A percentile compares a stretch with the other conserved stretches of the same genome.
These are phyloP conservation scores for Nymphalis urticae DNA, from an alignment of 2,888 invertebrate species.

Conservation along the genomic window DNA sequence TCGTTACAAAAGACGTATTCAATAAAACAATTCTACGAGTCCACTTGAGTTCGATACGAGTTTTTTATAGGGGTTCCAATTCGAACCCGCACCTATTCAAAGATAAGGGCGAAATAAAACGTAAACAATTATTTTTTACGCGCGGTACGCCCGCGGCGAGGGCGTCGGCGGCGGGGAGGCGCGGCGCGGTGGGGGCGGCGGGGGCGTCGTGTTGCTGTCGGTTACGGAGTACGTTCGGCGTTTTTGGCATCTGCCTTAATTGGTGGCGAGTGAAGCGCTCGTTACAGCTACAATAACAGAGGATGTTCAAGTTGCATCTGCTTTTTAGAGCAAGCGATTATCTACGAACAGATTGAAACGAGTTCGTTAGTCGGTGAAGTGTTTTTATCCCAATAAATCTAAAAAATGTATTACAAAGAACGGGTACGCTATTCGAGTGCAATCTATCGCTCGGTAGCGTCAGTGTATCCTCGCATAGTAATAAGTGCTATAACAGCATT, in stretches of 20 bases:
- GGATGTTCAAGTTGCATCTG: slow-evolving; percentile 17
- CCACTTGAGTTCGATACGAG: slow-evolving; percentile 11
- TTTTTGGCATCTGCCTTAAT: slow-evolving; percentile 37
- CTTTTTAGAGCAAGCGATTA: slow-evolving; percentile 27
- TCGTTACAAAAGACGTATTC: slow-evolving; percentile 8
- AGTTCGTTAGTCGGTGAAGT: slow-evolving; percentile 16
- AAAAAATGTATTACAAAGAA: neutral
- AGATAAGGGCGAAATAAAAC: slow-evolving; percentile 36
- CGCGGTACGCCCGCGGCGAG: slow-evolving; percentile 17
- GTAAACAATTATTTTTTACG: slow-evolving; percentile 37
- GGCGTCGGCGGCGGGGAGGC: neutral
- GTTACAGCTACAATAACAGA: slow-evolving; percentile 28
- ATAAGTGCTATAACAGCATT: no score
- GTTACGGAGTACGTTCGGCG: slow-evolving; percentile 25
- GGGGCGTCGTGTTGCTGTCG: slow-evolving; percentile 15
- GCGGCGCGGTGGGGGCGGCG: neutral
- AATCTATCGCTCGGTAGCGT: no score
- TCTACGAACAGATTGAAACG: slow-evolving; percentile 7
- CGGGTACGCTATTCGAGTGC: neutral
- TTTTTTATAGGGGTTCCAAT: slow-evolving; percentile 25
- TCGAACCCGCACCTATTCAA: slow-evolving; percentile 22
- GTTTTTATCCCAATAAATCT: slow-evolving; percentile 2
- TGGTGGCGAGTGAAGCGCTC: slow-evolving; percentile 35
- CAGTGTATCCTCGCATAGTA: no score
- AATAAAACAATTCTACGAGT: slow-evolving; percentile 11